These are phyloP conservation scores for Mycteria americana DNA, from an alignment of 2,797 vertebrate genomes.

Conservation along the genomic window DNA sequence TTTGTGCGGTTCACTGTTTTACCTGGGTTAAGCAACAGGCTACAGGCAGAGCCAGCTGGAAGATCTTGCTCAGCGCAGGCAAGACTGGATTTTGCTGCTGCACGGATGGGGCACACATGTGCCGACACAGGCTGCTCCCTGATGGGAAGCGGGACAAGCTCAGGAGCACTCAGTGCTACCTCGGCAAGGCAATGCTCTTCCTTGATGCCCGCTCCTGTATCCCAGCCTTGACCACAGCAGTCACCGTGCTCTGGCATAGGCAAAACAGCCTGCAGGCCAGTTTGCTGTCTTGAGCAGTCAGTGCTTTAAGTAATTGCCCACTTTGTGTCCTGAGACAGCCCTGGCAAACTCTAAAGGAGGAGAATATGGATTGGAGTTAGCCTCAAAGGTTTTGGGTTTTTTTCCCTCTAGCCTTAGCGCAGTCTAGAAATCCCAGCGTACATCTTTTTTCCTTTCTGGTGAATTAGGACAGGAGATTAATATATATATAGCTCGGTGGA, in stretches of 20 bases:
- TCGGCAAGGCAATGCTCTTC: not conserved
- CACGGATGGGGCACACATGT: rapidly evolving
- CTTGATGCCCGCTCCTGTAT: not conserved
- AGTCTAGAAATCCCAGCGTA: not conserved
- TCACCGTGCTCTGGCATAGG: rapidly evolving
- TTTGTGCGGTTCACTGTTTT: not conserved
- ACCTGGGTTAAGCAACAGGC: not conserved
- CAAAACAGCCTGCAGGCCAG: not conserved
- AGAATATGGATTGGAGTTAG: not conserved
- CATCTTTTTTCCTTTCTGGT: not conserved
- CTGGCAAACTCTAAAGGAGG: not conserved
- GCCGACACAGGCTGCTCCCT: not conserved
- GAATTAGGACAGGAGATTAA: not conserved
- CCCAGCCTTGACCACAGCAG: not conserved
- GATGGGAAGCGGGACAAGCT: not conserved
- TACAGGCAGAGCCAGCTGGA: not conserved
- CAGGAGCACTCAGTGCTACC: not conserved
- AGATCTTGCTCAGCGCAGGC: not conserved
- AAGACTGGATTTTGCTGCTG: not conserved
- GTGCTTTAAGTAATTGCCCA: not conserved
- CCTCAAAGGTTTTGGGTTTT: not conserved
- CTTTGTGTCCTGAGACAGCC: not conserved
- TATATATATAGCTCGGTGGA: rapidly evolving
- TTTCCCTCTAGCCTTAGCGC: not conserved
- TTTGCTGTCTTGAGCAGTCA: not conserved